phyloP scores from a whole-genome alignment of 2,888 invertebrate genomes.

The Hyalella azteca region DNA sequence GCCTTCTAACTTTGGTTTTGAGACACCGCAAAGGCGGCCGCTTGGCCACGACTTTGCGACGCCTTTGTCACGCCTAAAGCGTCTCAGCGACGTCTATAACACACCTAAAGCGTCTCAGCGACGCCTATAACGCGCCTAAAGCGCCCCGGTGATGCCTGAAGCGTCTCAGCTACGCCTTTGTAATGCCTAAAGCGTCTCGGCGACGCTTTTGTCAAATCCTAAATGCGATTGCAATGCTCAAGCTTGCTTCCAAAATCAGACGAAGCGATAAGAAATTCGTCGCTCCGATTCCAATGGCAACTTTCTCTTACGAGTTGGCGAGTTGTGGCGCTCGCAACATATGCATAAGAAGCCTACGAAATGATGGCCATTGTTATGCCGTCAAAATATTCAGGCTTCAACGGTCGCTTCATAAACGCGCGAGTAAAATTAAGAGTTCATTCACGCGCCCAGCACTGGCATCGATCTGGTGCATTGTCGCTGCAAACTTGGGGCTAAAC shows the following conservation, averaged over 20 bases:
- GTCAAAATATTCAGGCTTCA: slow-evolving; percentile 4
- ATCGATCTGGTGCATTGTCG: not conserved
- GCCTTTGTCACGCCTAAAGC: too few species aligned
- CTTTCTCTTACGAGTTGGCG: slow-evolving; percentile 22
- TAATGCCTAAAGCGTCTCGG: slow-evolving; percentile 11
- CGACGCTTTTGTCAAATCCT: slow-evolving; percentile 13
- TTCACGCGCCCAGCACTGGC: not conserved
- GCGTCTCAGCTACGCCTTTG: too few species aligned
- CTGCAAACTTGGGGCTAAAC: not conserved
- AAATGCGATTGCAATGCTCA: slow-evolving; percentile 35
- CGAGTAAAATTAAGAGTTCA: not conserved
- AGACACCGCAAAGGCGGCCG: too few species aligned
- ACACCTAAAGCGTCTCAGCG: too few species aligned
- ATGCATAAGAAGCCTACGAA: slow-evolving; percentile 31
- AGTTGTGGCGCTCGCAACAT: not conserved
- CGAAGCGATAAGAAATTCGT: not conserved
- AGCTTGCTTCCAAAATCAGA: slow-evolving; percentile 27
- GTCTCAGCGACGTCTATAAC: too few species aligned
- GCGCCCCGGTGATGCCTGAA: too few species aligned
- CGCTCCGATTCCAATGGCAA: not conserved
- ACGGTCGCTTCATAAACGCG: slow-evolving; percentile 9
- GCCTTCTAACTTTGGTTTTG: too few species aligned
- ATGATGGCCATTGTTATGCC: slow-evolving; percentile 7
- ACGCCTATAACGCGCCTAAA: too few species aligned
- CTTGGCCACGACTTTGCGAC: too few species aligned